Conservation (phyloP, 2,888 invertebrate genomes). For the Microplitis manilae region DNA sequence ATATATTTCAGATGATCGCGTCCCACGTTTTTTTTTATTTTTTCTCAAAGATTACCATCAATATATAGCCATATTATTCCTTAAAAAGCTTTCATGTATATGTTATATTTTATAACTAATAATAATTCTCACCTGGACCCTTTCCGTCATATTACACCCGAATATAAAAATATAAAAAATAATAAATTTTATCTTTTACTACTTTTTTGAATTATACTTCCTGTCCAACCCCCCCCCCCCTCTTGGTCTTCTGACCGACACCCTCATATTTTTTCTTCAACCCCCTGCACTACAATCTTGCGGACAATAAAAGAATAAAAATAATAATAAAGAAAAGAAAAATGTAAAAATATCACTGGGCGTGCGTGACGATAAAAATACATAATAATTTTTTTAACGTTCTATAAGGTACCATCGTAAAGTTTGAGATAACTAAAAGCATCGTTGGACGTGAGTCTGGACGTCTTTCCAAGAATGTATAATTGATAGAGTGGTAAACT, state of each 20-base stretch:
- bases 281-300: not conserved
- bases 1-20: constrained; percentile 63
- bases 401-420: constrained; percentile 34
- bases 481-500: constrained; percentile 66
- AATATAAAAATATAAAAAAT: constrained; percentile 12
- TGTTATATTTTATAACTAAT: constrained; percentile 15
- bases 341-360: not conserved
- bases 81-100: constrained; percentile 29
- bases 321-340: not conserved
- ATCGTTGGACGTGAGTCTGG: constrained; percentile 39
- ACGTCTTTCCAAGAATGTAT: constrained; percentile 50
- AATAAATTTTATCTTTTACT: constrained; percentile 10
- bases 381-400: constrained; percentile 30
- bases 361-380: not conserved
- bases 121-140: constrained; percentile 30
- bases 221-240: not conserved
- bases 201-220: constrained; percentile 11
- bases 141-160: constrained; percentile 11
- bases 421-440: constrained; percentile 41
- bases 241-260: not conserved
- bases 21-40: constrained; percentile 50
- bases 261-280: not conserved
- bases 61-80: constrained; percentile 47
- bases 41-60: constrained; percentile 59
- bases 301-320: constrained; percentile 8